phyloP scores from a whole-genome alignment of 2,113 vertebrate genomes.

The Jacana jacana region DNA sequence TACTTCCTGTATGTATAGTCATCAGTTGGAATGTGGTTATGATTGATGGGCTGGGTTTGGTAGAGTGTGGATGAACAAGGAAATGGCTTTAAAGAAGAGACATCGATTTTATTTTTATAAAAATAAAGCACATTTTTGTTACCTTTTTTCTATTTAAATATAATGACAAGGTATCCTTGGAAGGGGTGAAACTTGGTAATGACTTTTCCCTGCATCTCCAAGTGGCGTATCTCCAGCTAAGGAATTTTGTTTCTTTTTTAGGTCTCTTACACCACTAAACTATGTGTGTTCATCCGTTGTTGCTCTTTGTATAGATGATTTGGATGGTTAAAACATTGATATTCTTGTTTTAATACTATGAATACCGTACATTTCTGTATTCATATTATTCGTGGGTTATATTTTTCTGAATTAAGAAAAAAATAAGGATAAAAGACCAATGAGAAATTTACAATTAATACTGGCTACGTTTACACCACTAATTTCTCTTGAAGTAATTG shows the following conservation, averaged over 20 bases:
- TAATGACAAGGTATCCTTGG: slow-evolving; percentile 11
- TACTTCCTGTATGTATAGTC: background rate
- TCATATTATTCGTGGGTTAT: background rate
- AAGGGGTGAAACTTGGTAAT: background rate
- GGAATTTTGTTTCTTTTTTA: background rate
- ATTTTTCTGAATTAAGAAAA: background rate
- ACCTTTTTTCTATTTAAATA: background rate
- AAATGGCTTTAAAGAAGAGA: slow-evolving; percentile 29
- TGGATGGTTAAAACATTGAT: background rate
- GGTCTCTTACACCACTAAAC: background rate
- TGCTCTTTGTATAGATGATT: background rate
- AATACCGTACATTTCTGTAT: background rate
- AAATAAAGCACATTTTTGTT: slow-evolving; percentile 32
- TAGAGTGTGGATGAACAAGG: background rate
- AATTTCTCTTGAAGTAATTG: background rate
- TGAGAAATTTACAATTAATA: background rate
- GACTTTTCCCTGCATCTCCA: background rate
- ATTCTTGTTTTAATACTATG: background rate
- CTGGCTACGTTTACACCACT: background rate
- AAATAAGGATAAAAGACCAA: background rate
- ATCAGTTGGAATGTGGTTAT: background rate
- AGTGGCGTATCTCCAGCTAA: background rate
- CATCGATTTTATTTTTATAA: slow-evolving; percentile 37
- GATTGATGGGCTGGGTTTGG: background rate
- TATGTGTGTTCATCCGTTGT: background rate